A percentile compares a stretch with the other conserved stretches of the same genome.
phyloP scores from a whole-genome alignment of 2,113 vertebrate species.

The Numida meleagris region DNA sequence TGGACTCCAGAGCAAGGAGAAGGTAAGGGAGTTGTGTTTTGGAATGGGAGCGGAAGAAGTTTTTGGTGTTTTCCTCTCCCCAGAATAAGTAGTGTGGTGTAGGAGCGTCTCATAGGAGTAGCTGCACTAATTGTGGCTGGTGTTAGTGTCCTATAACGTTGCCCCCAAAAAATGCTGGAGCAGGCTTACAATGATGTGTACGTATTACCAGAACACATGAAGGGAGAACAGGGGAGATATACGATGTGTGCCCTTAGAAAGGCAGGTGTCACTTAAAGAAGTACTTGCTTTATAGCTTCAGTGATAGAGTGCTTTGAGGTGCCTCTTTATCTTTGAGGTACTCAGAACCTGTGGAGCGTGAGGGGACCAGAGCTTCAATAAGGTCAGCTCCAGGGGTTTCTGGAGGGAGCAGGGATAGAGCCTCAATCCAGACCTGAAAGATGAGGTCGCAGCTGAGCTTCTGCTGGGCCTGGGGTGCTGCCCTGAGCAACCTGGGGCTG shows the following conservation, averaged over 20 bases:
- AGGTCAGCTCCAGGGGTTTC: neutral
- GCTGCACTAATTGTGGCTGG: neutral
- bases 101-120: neutral
- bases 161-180: neutral
- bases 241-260: neutral
- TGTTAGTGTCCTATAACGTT: neutral
- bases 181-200: neutral
- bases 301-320: neutral
- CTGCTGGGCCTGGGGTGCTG: neutral
- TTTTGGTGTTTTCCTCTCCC: fast-evolving
- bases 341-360: fast-evolving
- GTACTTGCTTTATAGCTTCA: neutral
- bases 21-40: neutral
- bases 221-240: neutral
- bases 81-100: neutral
- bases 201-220: neutral
- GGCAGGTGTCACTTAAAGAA: neutral
- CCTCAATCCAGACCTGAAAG: neutral
- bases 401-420: neutral
- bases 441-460: neutral
- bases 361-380: neutral
- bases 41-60: neutral
- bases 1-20: neutral
- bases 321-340: neutral
- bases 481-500: neutral